These are phyloP conservation scores for Strix occidentalis DNA, from an alignment of 2,797 vertebrate genomes.

Conservation along the genomic window DNA sequence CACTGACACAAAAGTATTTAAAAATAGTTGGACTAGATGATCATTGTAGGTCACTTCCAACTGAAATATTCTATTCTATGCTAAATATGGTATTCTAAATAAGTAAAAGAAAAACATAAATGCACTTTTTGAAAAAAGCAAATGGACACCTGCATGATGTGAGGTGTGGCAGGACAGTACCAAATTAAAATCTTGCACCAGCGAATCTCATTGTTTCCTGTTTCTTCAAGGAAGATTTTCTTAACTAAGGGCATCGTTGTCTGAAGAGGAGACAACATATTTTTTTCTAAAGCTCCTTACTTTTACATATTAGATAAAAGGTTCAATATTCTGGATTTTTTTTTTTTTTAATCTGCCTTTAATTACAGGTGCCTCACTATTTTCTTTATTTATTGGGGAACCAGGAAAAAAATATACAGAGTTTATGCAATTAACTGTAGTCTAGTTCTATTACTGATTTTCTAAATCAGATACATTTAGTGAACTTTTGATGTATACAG, in stretches of 20 bases:
- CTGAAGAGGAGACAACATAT: not conserved
- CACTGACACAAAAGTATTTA: not conserved
- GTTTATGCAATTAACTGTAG: not conserved
- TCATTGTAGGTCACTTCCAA: not conserved
- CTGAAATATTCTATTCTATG: not conserved
- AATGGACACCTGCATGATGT: not conserved
- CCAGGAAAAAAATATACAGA: not conserved
- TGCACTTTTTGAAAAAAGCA: not conserved
- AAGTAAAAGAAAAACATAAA: not conserved
- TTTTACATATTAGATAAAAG: not conserved
- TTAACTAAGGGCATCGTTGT: not conserved
- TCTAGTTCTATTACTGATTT: not conserved
- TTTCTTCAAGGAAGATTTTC: not conserved
- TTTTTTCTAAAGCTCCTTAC: not conserved
- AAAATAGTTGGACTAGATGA: not conserved
- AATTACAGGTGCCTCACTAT: not conserved
- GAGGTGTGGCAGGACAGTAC: not conserved
- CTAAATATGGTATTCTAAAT: not conserved
- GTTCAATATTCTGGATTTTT: not conserved
- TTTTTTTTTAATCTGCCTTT: not conserved
- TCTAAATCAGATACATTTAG: not conserved
- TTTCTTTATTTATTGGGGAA: not conserved
- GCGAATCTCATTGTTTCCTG: not conserved
- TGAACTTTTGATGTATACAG: not conserved
- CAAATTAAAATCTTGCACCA: not conserved